Evolutionary conservation across 2,888 invertebrate genomes (phyloP), one percentile per base, ranked within the genome.

Genomic region (Hirtodrosophila duncani): DNA sequence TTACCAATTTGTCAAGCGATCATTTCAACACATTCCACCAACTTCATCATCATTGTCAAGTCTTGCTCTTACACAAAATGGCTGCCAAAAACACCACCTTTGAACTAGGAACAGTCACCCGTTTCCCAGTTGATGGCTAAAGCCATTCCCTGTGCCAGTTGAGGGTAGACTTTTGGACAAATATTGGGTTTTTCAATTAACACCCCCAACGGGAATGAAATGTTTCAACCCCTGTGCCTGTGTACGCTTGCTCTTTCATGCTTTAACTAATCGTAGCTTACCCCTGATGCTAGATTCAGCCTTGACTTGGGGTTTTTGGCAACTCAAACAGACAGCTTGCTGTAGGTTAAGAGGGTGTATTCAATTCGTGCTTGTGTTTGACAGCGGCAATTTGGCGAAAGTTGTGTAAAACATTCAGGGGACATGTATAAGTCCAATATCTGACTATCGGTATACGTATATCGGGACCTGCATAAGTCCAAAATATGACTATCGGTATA

Each of bases 111-210:
- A 27, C 27, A 20, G 18, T 27, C 24, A 36, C 11, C 34, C 57
- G 55, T 59, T 52, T 46, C 24, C 11, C 34, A 61, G 55, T 59
- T 52, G 44, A 14, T 13, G 6, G 16, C 17, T 10, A 11, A 11
- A 55, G 23, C 55, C 34, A 55, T 34, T 46, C 24, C 52, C 30
- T n/a, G n/a, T n/a, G 14, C 51, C 20, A 38, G 65, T 36, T 37
- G 34, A 48, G 52, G 63, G 38, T 62, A 70, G 63, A n/a, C n/a
- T n/a, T n/a, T n/a, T n/a, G n/a, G n/a, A 67, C 68, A 75, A 70
- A 74, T 71, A 75, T 78, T 75, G 75, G 59, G 66, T 62, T 65
- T 78, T 70, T 74, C 78, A 70, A 78, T 78, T 74, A 78, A 59
- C 68, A 78, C 58, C 70, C 75, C 70, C 53, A 53, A 67, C 58